Evolutionary conservation across 1,140 invertebrate genomes (phyloP).

Genomic region (Bombyx mori): ASM3026992v2 NC_085123.1:6379001-6379500

Average conservation of each 20-base stretch:
- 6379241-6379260: conserved; percentile 19
- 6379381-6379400: conserved; percentile 2
- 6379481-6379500: conserved; percentile 7
- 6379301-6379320: conserved; percentile 9
- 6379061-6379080: too few relatives aligned
- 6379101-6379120: too few relatives aligned
- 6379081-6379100: too few relatives aligned
- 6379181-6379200: too few relatives aligned
- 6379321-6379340: not conserved
- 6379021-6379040: too few relatives aligned
- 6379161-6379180: too few relatives aligned
- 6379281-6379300: conserved; percentile 14
- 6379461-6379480: conserved; percentile 35
- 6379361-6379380: not conserved
- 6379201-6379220: not conserved
- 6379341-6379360: not conserved
- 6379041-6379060: too few relatives aligned
- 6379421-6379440: not conserved
- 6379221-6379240: conserved; percentile 11
- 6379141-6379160: too few relatives aligned
- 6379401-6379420: not conserved
- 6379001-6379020: too few relatives aligned
- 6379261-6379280: conserved; percentile 15
- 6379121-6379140: too few relatives aligned
- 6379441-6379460: conserved; percentile 5